Evolutionary conservation across 2,888 invertebrate genomes (phyloP).

Genomic region (Nineta flava): DNA sequence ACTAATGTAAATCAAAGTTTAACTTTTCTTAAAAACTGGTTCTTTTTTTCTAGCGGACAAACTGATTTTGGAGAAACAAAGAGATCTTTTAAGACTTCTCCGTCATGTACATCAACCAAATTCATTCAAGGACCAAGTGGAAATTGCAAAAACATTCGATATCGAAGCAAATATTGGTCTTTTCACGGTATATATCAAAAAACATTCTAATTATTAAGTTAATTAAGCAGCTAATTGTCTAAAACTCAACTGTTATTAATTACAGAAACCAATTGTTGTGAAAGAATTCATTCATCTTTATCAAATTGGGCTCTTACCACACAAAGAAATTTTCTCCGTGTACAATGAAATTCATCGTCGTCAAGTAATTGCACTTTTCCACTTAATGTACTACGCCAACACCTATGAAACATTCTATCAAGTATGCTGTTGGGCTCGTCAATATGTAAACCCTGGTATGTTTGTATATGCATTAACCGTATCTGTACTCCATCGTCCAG

Average conservation of each 20-base stretch:
- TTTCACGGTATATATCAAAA: conserved; percentile 29
- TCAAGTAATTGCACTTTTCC: conserved; percentile 23
- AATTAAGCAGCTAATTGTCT: neutral
- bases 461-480: conserved; percentile 45
- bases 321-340: conserved; percentile 23
- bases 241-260: neutral
- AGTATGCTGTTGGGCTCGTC: conserved; percentile 25
- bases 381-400: conserved; percentile 24
- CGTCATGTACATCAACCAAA: conserved; percentile 47
- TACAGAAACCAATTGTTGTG: conserved; percentile 20
- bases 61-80: conserved; percentile 35
- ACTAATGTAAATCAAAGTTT: too few species aligned
- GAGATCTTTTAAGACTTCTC: conserved; percentile 38
- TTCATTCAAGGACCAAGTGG: conserved; percentile 32
- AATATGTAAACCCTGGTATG: conserved; percentile 25
- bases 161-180: conserved; percentile 40
- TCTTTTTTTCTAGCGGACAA: conserved; percentile 32
- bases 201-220: neutral
- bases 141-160: conserved; percentile 39
- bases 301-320: conserved; percentile 21
- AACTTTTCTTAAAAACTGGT: too few species aligned
- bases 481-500: conserved; percentile 39
- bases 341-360: conserved; percentile 19
- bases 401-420: conserved; percentile 26
- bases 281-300: conserved; percentile 22